Evolutionary conservation across 2,797 vertebrate genomes (phyloP), one percentile per base, ranked within the genome.

Genomic region (Chrosomus eos): DNA sequence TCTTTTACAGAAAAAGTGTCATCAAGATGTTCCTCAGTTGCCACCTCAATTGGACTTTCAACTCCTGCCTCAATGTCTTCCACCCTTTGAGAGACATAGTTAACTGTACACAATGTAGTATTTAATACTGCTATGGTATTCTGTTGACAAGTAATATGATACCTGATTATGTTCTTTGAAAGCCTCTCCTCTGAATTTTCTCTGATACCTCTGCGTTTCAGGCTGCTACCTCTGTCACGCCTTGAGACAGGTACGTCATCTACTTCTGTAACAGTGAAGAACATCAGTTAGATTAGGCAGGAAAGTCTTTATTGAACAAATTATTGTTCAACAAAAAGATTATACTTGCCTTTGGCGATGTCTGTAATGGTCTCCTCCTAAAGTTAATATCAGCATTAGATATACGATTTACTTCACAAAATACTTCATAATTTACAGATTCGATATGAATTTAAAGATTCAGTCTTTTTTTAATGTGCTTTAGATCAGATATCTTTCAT

Each of bases 141-240:
- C 43, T 83, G 43, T 11, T 58, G 21, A 45, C 36, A 73, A 68
- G 53, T n/a, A 60, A 62, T 48, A 14, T 40, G 5, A 58, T 45
- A 94, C 93, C 93, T 92, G 76, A 90, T 91, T 0, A 82, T 71
- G 82, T 89, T 91, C 53, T 90, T 88, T 28, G 85, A 60, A 58
- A 79, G 78, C 3, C n/a, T 74, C 11, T 89, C 88, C 55, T 90
- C 90, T 82, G 48, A 78, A 74, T 86, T 82, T 55, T 90, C 85
- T 86, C 38, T 83, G 16, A 83, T 58, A 43, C 71, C 90, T 79
- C 70, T 90, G 51, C 88, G 91, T 86, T 94, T 96, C 36, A 95
- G 89, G 70, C 93, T 75, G 88, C 92, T 89, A 43, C 92, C 92
- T 89, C 91, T 91, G 48, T 86, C 90, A 84, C 90, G 88, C 81